Evolutionary conservation across 2,113 vertebrate genomes (phyloP), one percentile per base, ranked within the genome.

Genomic region (Gymnorhina tibicen): DNA sequence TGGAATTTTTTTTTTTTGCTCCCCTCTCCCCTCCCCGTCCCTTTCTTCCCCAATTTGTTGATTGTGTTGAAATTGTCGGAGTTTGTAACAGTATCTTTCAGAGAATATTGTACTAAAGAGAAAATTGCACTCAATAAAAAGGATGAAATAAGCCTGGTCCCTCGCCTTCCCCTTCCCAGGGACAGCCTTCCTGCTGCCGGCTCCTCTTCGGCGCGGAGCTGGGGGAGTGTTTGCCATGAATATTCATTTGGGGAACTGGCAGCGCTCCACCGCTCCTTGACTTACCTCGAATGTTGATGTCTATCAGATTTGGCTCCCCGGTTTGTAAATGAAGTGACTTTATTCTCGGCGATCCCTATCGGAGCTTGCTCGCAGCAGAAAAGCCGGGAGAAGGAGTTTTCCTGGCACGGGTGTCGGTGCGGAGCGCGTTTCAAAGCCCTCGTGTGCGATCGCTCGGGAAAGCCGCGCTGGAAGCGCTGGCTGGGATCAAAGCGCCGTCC

Each of bases 41-140:
- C 30, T 6, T 35, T 33, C 87, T 89, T 78, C 91, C 95, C 97
- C 93, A 67, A 83, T 98, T 97, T 97, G 98, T 97, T 97, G 95
- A 97, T 95, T 97, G 97, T 98, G 97, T 98, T 98, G 96, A 97
- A 98, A 97, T 97, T 97, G 97, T 98, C 97, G 80, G 95, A 95
- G 97, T 98, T 98, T 98, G 96, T 98, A 98, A 98, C 95, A 96
- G 98, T 98, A 98, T 97, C 80, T 96, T 98, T 98, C 97, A 94
- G 97, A 98, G 95, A 97, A 97, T 97, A 97, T 98, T 98, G 97
- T 97, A 97, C 97, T 98, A 98, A 97, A 98, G 97, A 97, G 96
- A 96, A 97, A 98, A 98, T 98, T 98, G 98, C 97, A 97, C 97
- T 98, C 98, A 98, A 98, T 98, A 98, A 98, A 98, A 98, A 97